These are phyloP conservation scores for Clusia tigrina DNA, from an alignment of 2,888 invertebrate species.

Conservation along the genomic window DNA sequence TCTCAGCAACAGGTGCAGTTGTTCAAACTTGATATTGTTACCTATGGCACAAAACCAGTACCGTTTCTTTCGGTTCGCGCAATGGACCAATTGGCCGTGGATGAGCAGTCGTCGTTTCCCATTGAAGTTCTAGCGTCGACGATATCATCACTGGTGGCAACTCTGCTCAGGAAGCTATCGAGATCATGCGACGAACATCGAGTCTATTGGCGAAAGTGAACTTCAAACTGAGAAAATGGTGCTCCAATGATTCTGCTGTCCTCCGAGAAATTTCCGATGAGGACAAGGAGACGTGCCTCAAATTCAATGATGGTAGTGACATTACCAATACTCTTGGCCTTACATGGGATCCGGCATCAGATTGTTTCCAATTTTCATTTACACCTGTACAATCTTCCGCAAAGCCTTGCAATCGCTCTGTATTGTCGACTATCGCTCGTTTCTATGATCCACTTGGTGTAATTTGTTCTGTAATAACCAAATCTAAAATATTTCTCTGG, in stretches of 20 bases:
- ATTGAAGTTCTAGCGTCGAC: no score
- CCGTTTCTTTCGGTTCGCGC: no score
- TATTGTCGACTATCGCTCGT: constrained; percentile 28
- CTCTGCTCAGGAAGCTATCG: constrained; percentile 21
- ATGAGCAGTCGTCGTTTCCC: no score
- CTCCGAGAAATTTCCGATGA: background rate
- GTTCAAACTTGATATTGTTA: no score
- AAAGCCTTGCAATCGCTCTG: constrained; percentile 25
- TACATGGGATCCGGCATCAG: constrained; percentile 19
- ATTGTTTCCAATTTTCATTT: constrained; percentile 16
- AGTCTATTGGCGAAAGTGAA: constrained; percentile 15
- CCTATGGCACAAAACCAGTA: no score
- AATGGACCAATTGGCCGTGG: no score
- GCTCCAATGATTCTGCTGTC: constrained; percentile 21
- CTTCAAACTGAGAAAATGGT: constrained; percentile 30
- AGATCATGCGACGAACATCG: constrained; percentile 22
- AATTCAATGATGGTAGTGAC: constrained; percentile 24
- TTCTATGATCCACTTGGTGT: constrained; percentile 71
- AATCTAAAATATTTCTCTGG: constrained; percentile 36
- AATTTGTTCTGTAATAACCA: constrained; percentile 28
- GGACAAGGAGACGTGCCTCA: constrained; percentile 16
- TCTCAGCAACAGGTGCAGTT: no score
- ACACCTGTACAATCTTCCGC: background rate
- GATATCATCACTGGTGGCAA: constrained; percentile 31
- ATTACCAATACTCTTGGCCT: constrained; percentile 25